Base-by-base conservation (phyloP, 2,797 vertebrate genomes). In the Pipistrellus pipistrellus region DNA sequence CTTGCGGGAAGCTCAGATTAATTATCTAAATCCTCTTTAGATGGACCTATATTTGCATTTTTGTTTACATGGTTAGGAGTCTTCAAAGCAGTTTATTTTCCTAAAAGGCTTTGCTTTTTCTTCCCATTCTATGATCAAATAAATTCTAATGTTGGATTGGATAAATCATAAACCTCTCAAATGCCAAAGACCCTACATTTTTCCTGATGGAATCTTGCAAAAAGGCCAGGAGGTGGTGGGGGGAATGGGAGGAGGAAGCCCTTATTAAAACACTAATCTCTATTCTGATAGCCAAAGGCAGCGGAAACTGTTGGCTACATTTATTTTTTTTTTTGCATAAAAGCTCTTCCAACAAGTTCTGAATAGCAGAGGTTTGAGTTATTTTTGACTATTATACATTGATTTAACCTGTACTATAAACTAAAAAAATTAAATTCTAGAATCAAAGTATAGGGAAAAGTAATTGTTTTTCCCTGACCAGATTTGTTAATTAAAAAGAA, bases 71-170 rank as follows among this genome's bases (percentile, higher is more conserved):
- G 96, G 91, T 96, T 97, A 73, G 44, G 71, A 94, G 78, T 94
- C 97, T 97, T 96, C 95, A 97, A 95, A 97, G 96, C 94, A 93
- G 64, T 95, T 97, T 96, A 82, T 96, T 95, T 97, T 95, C 68
- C 88, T 97, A 78, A 95, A 97, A 87, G 94, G 78, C 95, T 97
- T 97, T 95, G 85, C 75, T 95, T 91, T 95, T 80, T 92, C 27
- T 85, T 92, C 78, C 53, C 48, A 73, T 85, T 90, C 46, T 92
- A 48, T 12, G 89, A 97, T 97, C 95, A 97, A 94, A 95, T 96
- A 93, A 48, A 62, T 88, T 96, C 25, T 93, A 90, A 85, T 96
- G 59, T 91, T 96, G 95, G 84, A 97, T 97, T 97, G 97, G 71
- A 64, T 88, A 93, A 88, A 93, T 85, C 32, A 38, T 90, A 96